Percentiles rank a stretch among this genome's conserved stretches.
Evolutionary conservation across 2,797 vertebrate genomes (phyloP).

Genomic region (Eulemur mongoz): DNA sequence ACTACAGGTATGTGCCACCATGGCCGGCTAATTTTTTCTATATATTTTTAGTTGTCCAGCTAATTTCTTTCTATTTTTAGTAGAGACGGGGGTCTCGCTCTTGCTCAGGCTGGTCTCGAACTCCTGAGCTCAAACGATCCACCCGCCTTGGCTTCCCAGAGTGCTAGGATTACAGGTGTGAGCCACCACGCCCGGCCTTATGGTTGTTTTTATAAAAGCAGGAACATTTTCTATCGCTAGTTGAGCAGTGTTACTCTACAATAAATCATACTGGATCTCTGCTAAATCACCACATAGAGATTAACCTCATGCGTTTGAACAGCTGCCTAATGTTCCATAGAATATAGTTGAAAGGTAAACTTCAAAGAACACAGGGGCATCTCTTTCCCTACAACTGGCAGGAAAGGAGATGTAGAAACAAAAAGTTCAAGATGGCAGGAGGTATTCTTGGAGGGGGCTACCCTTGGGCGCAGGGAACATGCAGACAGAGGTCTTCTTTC

Average conservation of each 20-base stretch:
- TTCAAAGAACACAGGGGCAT: background rate
- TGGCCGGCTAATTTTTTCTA: too few species aligned
- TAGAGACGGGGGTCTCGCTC: too few species aligned
- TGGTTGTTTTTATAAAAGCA: slow-evolving; percentile 6
- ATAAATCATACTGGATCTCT: background rate
- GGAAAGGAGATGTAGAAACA: background rate
- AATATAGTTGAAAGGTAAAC: background rate
- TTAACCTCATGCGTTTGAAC: background rate
- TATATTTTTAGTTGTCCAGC: too few species aligned
- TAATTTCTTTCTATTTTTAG: too few species aligned
- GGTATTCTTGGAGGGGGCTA: background rate
- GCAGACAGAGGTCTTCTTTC: background rate
- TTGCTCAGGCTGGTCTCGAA: too few species aligned
- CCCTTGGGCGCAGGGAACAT: background rate
- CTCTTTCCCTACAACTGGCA: background rate
- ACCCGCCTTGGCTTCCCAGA: too few species aligned
- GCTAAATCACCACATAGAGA: background rate
- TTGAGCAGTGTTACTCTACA: background rate
- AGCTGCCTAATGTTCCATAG: background rate
- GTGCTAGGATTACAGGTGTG: too few species aligned
- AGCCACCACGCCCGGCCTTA: too few species aligned
- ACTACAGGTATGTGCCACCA: too few species aligned
- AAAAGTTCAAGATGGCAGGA: background rate
- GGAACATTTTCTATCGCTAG: background rate
- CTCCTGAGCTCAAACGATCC: too few species aligned